Evolutionary conservation across 23 tunicate species (phyloP).

Genomic region (Styela plicata): DNA sequence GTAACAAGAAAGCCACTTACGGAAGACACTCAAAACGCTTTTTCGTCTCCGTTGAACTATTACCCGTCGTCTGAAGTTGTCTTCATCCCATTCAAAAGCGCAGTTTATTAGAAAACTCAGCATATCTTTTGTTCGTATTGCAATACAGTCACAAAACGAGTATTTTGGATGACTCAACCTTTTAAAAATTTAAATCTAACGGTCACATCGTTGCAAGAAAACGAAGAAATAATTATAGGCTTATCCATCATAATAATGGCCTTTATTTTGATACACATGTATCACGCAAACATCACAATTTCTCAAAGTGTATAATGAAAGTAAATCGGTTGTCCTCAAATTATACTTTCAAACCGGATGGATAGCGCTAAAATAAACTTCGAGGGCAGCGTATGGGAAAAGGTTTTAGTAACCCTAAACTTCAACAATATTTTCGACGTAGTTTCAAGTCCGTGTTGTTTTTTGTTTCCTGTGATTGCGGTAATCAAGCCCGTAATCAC

Average conservation of each 20-base stretch:
- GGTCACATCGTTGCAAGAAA: conserved; percentile 16
- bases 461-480: background rate
- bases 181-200: background rate
- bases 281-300: background rate
- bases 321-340: background rate
- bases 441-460: background rate
- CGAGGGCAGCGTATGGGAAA: background rate
- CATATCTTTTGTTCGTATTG: background rate
- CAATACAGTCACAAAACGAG: background rate
- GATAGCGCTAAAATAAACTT: background rate
- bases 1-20: background rate
- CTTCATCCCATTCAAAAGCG: conserved; percentile 25
- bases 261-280: background rate
- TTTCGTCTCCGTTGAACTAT: background rate
- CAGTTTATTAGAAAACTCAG: background rate
- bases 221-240: conserved; percentile 4
- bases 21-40: background rate
- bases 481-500: background rate
- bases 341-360: background rate
- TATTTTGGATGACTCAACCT: background rate
- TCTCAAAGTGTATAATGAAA: background rate
- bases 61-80: background rate
- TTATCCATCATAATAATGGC: conserved; percentile 6
- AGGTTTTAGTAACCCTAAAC: background rate
- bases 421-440: background rate